phyloP scores from a whole-genome alignment of 2,113 vertebrate genomes.

The Grammomys surdaster region DNA sequence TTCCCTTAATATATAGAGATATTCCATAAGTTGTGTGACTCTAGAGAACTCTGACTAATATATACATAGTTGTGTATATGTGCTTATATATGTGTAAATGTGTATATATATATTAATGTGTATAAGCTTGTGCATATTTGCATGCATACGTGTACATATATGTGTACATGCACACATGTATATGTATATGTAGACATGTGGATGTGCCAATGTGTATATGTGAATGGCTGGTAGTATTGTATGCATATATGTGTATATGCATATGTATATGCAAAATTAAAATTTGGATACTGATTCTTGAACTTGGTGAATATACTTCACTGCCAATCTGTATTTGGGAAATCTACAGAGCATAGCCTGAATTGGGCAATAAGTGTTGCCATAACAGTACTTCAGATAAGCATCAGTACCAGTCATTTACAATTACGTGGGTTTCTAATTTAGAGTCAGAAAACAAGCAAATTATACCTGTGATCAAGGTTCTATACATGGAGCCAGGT shows the following conservation, averaged over 20 bases:
- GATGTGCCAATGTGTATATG: not conserved
- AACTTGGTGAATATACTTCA: not conserved
- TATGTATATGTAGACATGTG: not conserved
- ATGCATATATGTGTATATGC: not conserved
- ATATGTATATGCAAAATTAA: not conserved
- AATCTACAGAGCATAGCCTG: not conserved
- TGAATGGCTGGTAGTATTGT: not conserved
- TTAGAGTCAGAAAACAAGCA: not conserved
- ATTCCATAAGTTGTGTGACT: too few species aligned
- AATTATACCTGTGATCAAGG: not conserved
- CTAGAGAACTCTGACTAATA: too few species aligned
- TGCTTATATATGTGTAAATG: not conserved
- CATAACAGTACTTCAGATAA: conserved; percentile 27
- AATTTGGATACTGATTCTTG: conserved; percentile 20
- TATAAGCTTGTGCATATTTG: not conserved
- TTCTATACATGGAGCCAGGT: not conserved
- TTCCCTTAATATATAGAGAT: too few species aligned
- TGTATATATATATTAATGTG: not conserved
- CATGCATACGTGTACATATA: not conserved
- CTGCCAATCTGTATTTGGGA: not conserved
- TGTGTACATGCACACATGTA: too few species aligned
- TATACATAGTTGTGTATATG: not conserved
- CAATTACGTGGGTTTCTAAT: not conserved
- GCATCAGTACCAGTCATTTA: not conserved
- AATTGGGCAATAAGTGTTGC: not conserved